These are phyloP conservation scores for Pseudoatta argentina DNA, from an alignment of 1,140 invertebrate genomes.

Conservation along the genomic window DNA sequence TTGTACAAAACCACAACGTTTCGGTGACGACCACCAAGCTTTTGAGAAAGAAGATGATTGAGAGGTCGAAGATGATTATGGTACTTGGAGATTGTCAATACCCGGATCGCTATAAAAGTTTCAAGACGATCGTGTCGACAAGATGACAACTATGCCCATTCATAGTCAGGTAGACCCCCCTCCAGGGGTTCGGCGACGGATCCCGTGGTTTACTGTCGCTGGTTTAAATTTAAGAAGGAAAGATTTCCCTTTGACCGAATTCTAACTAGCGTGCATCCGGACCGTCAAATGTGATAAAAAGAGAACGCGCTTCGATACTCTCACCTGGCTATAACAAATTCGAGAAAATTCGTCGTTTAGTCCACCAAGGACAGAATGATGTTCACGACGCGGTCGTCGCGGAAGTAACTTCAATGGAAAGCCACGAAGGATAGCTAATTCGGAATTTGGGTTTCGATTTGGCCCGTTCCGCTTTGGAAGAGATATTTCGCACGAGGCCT, in stretches of 20 bases:
- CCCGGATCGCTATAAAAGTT: constrained; percentile 43
- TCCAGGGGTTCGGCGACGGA: constrained; percentile 52
- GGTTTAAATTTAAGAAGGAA: constrained; percentile 62
- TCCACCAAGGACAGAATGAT: constrained; percentile 41
- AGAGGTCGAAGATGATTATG: constrained; percentile 58
- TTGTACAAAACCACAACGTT: not conserved
- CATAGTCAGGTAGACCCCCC: constrained; percentile 63
- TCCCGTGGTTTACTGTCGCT: constrained; percentile 39
- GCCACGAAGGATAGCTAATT: constrained; percentile 73
- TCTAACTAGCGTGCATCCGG: constrained; percentile 76
- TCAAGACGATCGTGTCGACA: constrained; percentile 51
- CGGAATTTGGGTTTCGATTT: constrained; percentile 65
- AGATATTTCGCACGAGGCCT: constrained; percentile 32
- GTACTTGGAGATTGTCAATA: constrained; percentile 57
- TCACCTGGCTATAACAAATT: constrained; percentile 78
- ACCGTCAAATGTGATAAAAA: constrained; percentile 31
- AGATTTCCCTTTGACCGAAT: constrained; percentile 68
- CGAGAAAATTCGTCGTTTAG: constrained; percentile 58
- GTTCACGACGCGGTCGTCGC: constrained; percentile 27
- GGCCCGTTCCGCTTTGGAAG: not conserved
- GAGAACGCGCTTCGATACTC: constrained; percentile 33
- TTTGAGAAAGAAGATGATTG: constrained; percentile 27
- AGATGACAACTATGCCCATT: constrained; percentile 67
- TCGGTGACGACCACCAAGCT: not conserved
- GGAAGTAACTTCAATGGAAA: constrained; percentile 67